These are phyloP conservation scores for Heterotis niloticus DNA, from an alignment of 2,113 vertebrate species.

Conservation along the genomic window DNA sequence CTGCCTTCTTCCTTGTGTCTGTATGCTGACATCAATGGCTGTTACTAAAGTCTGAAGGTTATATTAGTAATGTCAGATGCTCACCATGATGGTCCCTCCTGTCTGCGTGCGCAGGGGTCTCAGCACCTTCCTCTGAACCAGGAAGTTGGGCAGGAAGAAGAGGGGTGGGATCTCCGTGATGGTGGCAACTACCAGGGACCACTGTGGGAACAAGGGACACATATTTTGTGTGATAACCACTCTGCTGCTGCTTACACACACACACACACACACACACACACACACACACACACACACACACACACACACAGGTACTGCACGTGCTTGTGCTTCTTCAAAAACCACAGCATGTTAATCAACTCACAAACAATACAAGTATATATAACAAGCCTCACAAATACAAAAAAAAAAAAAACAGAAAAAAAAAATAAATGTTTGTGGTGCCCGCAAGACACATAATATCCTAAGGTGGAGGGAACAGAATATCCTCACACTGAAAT, in stretches of 20 bases:
- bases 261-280: background rate
- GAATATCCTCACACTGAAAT: slow-evolving; percentile 21
- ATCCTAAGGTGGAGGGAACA: slow-evolving; percentile 12
- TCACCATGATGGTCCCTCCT: slow-evolving; percentile 95
- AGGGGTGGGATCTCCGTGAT: slow-evolving; percentile 95
- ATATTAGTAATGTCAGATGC: slow-evolving; percentile 24
- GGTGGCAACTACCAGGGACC: slow-evolving; percentile 86
- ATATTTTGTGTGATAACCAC: background rate
- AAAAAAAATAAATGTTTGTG: slow-evolving; percentile 11
- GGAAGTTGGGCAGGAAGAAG: slow-evolving; percentile 85
- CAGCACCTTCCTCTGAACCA: slow-evolving; percentile 90
- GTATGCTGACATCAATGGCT: no score
- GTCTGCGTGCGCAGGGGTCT: slow-evolving; percentile 86
- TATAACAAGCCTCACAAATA: slow-evolving; percentile 22
- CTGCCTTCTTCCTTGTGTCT: no score
- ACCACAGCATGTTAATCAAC: slow-evolving; percentile 15
- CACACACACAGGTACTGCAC: background rate
- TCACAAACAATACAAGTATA: slow-evolving; percentile 20
- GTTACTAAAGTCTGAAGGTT: no score
- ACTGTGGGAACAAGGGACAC: slow-evolving; percentile 57
- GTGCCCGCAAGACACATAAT: slow-evolving; percentile 23
- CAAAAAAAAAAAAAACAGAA: background rate
- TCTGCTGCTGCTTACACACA: background rate
- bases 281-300: background rate
- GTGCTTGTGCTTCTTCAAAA: background rate